These are phyloP conservation scores for Poecilobothrus nobilitatus DNA, from an alignment of 2,888 invertebrate species.

Conservation along the genomic window DNA sequence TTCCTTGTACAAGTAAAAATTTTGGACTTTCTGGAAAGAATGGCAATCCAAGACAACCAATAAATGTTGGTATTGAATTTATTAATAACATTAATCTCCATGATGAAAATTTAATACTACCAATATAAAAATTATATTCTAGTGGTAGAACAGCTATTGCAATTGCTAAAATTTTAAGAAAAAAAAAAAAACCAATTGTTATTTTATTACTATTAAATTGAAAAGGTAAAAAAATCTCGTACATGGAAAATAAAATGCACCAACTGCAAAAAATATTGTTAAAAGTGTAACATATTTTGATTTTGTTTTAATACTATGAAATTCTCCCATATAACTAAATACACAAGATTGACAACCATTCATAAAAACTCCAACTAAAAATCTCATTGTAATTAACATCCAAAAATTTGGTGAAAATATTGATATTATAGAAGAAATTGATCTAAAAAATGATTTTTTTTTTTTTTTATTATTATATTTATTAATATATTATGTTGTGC, in stretches of 20 bases:
- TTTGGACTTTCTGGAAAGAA: slow-evolving; percentile 45
- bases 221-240: background rate
- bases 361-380: slow-evolving; percentile 55
- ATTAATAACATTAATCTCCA: slow-evolving; percentile 55
- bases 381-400: slow-evolving; percentile 52
- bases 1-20: slow-evolving; percentile 20
- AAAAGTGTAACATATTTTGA: slow-evolving; percentile 48
- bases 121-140: slow-evolving; percentile 44
- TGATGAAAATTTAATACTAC: slow-evolving; percentile 50
- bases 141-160: slow-evolving; percentile 59
- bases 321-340: slow-evolving; percentile 49
- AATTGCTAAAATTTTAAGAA: slow-evolving; percentile 43
- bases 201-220: too few species aligned
- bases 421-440: slow-evolving; percentile 47
- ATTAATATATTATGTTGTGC: too few species aligned
- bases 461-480: slow-evolving; percentile 9
- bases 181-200: too few species aligned
- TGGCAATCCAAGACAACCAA: slow-evolving; percentile 52
- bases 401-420: slow-evolving; percentile 54
- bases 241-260: slow-evolving; percentile 47
- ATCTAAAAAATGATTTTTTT: background rate
- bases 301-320: slow-evolving; percentile 42
- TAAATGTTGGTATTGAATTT: slow-evolving; percentile 51
- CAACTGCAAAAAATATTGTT: slow-evolving; percentile 47
- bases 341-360: slow-evolving; percentile 40